Evolutionary conservation across 2,797 vertebrate species (phyloP).

Genomic region (Macrochelys suwanniensis): DNA sequence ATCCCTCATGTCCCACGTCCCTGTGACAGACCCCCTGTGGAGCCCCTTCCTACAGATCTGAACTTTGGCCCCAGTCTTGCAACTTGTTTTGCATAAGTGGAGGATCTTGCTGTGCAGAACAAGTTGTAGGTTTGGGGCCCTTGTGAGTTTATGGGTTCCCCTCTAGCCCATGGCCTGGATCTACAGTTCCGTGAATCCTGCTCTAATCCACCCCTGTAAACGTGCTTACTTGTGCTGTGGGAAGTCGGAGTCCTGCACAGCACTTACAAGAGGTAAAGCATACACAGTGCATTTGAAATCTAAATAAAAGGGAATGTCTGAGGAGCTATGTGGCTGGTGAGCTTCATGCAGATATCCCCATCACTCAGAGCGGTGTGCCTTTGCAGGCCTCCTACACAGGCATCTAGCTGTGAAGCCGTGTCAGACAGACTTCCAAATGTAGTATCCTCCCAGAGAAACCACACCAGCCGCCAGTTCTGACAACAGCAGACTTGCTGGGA

Average conservation of each 20-base stretch:
- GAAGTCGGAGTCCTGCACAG: background rate
- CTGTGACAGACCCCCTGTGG: background rate
- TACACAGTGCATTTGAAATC: background rate
- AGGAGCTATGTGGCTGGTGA: background rate
- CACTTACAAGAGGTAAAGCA: background rate
- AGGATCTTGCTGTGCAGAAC: background rate
- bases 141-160: background rate
- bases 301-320: background rate
- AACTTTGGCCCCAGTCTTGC: background rate
- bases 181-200: background rate
- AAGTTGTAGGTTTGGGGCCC: background rate
- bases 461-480: fast-evolving
- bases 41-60: too few species aligned
- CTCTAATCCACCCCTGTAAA: background rate
- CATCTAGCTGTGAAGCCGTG: fast-evolving
- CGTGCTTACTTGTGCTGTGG: fast-evolving
- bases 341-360: background rate
- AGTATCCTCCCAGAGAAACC: background rate
- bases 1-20: too few species aligned
- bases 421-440: fast-evolving
- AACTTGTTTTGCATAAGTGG: background rate
- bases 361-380: background rate
- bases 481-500: background rate
- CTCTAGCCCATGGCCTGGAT: background rate
- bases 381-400: fast-evolving